Evolutionary conservation across 2,113 vertebrate genomes (phyloP), one percentile per base, ranked within the genome.

Genomic region (Beaufortia kweichowensis): DNA sequence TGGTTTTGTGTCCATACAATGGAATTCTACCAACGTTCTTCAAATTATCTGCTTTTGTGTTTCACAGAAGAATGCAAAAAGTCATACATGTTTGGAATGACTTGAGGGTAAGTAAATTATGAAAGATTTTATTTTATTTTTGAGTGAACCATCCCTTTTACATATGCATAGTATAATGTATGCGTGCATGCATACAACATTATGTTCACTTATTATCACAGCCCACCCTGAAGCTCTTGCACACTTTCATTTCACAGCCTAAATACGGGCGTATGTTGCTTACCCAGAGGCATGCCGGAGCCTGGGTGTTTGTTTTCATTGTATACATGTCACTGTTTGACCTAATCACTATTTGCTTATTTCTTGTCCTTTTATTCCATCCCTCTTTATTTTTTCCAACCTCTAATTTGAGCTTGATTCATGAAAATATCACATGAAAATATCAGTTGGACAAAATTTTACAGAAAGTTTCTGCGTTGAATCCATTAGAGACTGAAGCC

Each of bases 171-270:
- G n/a, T n/a, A 26, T 26, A 71, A 26, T 39, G 26, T 59, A 71
- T 71, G 33, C 33, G 19, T 71, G 53, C 31, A 57, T n/a, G 33
- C 24, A 21, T 21, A 26, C 17, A 57, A 59, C 41, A 33, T 56
- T 41, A 71, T 26, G 24, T 41, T 59, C 33, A 19, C 48, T 70
- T 43, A 23, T 24, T 62, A 24, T 46, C 28, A 35, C 28, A 61
- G 56, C 70, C 53, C 41, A 43, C 59, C 70, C 65, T 26, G 33
- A 26, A 68, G 76, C 81, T 29, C 35, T 5, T 17, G 46, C 60
- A 31, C 65, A 21, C 28, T 61, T 55, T 68, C 29, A 48, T 63
- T 76, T 46, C 72, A 79, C 59, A 76, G 72, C 60, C 75, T 72
- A 82, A 75, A 43, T 29, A 23, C 56, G 26, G 39, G 24, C 46